Base-by-base conservation (phyloP, 1,140 invertebrate species). In the Caerostris darwini region DNA sequence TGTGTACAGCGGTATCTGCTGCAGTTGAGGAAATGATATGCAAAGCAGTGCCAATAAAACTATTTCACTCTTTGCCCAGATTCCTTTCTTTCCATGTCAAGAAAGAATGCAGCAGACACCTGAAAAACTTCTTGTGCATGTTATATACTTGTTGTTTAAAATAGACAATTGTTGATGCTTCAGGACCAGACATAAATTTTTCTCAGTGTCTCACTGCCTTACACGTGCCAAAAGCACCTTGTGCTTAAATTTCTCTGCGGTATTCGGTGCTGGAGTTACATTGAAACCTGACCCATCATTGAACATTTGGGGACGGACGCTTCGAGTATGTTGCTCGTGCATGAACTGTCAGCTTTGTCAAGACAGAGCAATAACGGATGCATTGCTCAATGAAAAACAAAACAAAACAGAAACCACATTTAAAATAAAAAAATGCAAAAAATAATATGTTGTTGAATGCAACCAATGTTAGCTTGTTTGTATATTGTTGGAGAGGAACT, bases 161-260 rank as follows among this genome's bases (percentile, higher is more conserved):
- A 59, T 86, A 85, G 81, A 94, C 86, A 81, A 59, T 94, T 81
- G 85, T 77, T 92, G 67, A 90, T 81, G 81, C 88, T 91, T 94
- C 83, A 90, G 94, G 89, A 94, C 90, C 94, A 94, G 89, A 92
- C 90, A 64, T 54, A 56, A 88, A 86, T 69, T 87, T 91, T 94
- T 94, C 94, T 92, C 94, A 94, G 94, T 94, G 94, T 94, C 89
- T 94, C 94, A 94, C 94, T 94, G 94, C 94, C 94, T 94, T 94
- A 94, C 90, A 90, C 90, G 94, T 94, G 94, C 94, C 94, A 94
- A 94, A 94, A 94, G 94, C 94, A 94, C 89, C 83, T 88, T 92
- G 90, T 94, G 94, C 89, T 94, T 94, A 86, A 17, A 88, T 94
- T 91, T 81, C 82, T 94, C 89, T 67, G 88, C 71, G 86, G 90